These are phyloP conservation scores for Sapajus apella DNA, from an alignment of 2,113 vertebrate species.

Conservation along the genomic window DNA sequence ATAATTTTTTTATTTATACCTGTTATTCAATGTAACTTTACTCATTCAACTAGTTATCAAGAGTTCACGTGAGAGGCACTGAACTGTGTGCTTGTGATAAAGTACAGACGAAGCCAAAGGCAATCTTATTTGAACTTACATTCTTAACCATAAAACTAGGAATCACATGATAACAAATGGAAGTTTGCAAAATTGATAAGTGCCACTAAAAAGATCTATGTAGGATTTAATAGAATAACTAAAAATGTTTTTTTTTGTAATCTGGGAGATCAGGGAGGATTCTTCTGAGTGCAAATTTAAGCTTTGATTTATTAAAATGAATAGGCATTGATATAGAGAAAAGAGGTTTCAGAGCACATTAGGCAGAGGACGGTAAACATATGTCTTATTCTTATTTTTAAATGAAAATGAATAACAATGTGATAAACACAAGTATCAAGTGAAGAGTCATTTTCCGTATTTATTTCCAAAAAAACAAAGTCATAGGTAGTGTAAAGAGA, in stretches of 20 bases:
- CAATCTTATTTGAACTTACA: not conserved
- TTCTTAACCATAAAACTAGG: not conserved
- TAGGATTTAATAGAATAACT: not conserved
- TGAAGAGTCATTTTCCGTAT: not conserved
- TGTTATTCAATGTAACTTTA: not conserved
- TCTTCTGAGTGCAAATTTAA: not conserved
- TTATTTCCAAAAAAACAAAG: not conserved
- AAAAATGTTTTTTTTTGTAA: not conserved
- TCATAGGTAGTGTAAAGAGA: not conserved
- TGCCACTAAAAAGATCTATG: not conserved
- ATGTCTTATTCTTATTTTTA: not conserved
- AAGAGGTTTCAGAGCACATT: not conserved
- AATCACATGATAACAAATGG: not conserved
- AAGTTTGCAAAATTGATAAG: not conserved
- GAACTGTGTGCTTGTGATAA: not conserved
- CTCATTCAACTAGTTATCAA: not conserved
- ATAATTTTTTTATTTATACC: not conserved
- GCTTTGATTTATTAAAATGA: not conserved
- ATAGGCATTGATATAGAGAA: not conserved
- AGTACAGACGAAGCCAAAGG: not conserved
- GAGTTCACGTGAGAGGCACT: not conserved
- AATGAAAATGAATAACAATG: not conserved
- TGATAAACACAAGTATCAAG: not conserved
- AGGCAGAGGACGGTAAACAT: not conserved
- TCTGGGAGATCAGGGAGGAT: not conserved